These are phyloP conservation scores for Elephantulus edwardii DNA, from an alignment of 2,113 vertebrate species.

Conservation along the genomic window DNA sequence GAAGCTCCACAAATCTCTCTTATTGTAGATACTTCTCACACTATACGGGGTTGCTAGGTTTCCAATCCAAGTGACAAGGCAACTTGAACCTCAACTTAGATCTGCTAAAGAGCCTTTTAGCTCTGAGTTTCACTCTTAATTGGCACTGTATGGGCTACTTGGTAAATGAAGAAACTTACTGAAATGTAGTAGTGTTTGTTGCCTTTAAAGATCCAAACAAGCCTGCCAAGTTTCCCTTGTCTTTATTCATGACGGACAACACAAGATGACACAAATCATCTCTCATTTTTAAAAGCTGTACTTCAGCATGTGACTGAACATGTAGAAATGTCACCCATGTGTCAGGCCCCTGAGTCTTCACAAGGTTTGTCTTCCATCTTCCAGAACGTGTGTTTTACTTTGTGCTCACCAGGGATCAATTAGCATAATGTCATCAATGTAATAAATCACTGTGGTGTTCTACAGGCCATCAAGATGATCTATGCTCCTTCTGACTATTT, in stretches of 20 bases:
- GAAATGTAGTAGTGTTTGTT: neutral
- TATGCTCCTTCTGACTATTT: neutral
- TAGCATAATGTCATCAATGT: neutral
- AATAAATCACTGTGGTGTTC: neutral
- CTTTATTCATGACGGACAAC: neutral
- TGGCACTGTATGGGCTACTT: neutral
- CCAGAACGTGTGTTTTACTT: neutral
- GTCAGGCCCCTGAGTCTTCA: neutral
- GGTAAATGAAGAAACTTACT: neutral
- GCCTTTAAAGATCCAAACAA: neutral
- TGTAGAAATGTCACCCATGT: neutral
- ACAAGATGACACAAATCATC: neutral
- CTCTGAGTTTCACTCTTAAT: neutral
- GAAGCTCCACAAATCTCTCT: neutral
- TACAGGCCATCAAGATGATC: neutral
- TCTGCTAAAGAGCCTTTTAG: neutral
- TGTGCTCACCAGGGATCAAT: neutral
- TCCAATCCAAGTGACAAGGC: neutral
- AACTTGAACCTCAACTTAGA: neutral
- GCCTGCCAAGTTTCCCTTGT: neutral
- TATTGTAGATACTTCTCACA: neutral
- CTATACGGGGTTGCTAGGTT: neutral
- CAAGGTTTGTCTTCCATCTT: neutral
- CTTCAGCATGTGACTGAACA: neutral
- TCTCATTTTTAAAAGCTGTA: slow-evolving; percentile 29